Evolutionary conservation across 1,140 invertebrate genomes (phyloP), one percentile per base, ranked within the genome.

Genomic region (Streblospio benedicti): DNA sequence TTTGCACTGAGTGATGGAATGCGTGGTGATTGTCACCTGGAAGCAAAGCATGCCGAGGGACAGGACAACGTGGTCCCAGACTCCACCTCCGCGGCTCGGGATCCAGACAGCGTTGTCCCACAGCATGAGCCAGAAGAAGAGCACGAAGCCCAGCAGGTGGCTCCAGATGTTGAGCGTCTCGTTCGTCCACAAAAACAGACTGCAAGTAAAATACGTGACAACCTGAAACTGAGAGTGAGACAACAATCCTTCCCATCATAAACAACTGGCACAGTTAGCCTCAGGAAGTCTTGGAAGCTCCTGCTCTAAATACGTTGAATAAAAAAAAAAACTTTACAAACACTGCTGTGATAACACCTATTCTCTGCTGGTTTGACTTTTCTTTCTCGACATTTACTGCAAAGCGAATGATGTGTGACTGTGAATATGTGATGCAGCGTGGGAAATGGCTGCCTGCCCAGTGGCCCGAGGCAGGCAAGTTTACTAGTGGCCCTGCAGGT

Each of bases 121-220:
- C 38, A 93, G 80, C 6, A 91, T 89, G 51, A 95, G 77, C 20
- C 85, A 85, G 20, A 90, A 77, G 66, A 97, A 91, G 9, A 95
- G 77, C 70, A 92, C 84, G 81, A 92, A 95, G 6, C 93, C 93
- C 62, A 92, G 85, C 63, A 97, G 81, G 76, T 97, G 93, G 55
- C 89, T 92, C 93, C 93, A 97, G 71, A 97, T 95, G 69, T 97
- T 97, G 65, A 97, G 84, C 2, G 92, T 96, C 77, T 97, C 93
- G 72, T 97, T 97, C 18, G 89, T 94, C 91, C 92, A 93, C 85
- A 91, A 90, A 79, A 95, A 93, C 71, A 93, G 83, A 73, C 92
- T 93, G 70, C 35, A 72, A 71, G 54, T 27, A 14, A 60, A 63
- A 53, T 33, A 2, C 25, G 23, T 28, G 9, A 64, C n/a, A n/a